phyloP scores from a whole-genome alignment of 2,113 vertebrate genomes.

The Lycocorax pyrrhopterus region DNA sequence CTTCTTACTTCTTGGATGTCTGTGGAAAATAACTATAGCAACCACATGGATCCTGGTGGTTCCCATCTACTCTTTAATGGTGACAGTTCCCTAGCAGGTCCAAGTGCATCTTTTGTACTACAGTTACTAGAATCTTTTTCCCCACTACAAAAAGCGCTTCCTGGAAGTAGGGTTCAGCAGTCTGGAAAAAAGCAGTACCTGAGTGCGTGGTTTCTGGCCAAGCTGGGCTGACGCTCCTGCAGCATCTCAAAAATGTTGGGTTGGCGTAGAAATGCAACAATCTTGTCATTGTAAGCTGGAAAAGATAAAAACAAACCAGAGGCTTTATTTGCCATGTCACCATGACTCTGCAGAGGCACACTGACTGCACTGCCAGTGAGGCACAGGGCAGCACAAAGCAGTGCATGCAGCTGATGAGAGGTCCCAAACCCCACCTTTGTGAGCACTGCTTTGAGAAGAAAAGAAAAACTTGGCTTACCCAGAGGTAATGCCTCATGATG shows the following conservation, averaged over 20 bases:
- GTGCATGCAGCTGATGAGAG: not conserved
- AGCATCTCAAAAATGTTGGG: conserved; percentile 97
- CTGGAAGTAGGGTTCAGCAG: not conserved
- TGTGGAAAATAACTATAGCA: not conserved
- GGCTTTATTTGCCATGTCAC: not conserved
- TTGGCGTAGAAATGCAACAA: conserved; percentile 95
- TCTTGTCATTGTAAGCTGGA: conserved; percentile 98
- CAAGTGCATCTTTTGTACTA: not conserved
- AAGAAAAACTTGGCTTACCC: conserved; percentile 55
- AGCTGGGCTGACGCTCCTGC: conserved; percentile 92
- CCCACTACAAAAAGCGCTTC: not conserved
- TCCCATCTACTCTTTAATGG: not conserved
- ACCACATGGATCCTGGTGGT: not conserved
- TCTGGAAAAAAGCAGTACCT: conserved; percentile 72
- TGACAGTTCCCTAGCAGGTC: not conserved
- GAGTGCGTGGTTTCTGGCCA: conserved; percentile 89
- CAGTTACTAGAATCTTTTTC: not conserved
- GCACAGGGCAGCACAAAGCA: not conserved
- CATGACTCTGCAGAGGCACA: not conserved
- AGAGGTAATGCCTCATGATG: conserved; percentile 82
- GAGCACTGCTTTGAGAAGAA: not conserved
- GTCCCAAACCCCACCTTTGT: not conserved
- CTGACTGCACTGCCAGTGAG: not conserved
- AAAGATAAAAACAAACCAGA: not conserved
- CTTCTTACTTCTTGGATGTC: not conserved